These are phyloP conservation scores for Lipotes vexillifer DNA, from an alignment of 2,113 vertebrate genomes.

Conservation along the genomic window DNA sequence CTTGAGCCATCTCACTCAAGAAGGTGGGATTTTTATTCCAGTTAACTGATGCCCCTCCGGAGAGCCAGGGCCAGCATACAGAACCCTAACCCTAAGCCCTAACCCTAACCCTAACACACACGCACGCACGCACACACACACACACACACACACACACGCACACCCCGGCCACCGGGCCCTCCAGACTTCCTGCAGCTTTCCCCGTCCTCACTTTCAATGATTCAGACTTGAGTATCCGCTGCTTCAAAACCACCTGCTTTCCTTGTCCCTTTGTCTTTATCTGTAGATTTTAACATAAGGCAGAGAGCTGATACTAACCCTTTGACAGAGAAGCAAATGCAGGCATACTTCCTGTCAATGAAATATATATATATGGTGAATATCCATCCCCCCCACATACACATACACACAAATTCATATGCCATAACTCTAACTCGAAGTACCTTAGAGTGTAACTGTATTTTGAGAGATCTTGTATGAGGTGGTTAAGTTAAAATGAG, in stretches of 20 bases:
- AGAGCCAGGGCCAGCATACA: not conserved
- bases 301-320: not conserved
- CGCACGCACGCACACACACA: no score
- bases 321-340: not conserved
- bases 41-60: fast-evolving
- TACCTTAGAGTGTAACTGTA: not conserved
- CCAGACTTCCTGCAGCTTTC: not conserved
- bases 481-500: not conserved
- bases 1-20: conserved; percentile 42
- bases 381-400: not conserved
- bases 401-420: not conserved
- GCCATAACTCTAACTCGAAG: not conserved
- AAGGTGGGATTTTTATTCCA: not conserved
- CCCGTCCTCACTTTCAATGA: not conserved
- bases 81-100: not conserved
- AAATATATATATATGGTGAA: not conserved
- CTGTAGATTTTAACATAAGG: not conserved
- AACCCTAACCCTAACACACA: no score
- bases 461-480: not conserved
- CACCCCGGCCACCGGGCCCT: fast-evolving
- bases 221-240: fast-evolving
- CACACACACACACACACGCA: not conserved
- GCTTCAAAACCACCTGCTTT: not conserved
- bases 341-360: not conserved
- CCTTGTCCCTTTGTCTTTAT: not conserved